Evolutionary conservation across 2,113 vertebrate genomes (phyloP), one percentile per base, ranked within the genome.

Genomic region (Diadophis punctatus): DNA sequence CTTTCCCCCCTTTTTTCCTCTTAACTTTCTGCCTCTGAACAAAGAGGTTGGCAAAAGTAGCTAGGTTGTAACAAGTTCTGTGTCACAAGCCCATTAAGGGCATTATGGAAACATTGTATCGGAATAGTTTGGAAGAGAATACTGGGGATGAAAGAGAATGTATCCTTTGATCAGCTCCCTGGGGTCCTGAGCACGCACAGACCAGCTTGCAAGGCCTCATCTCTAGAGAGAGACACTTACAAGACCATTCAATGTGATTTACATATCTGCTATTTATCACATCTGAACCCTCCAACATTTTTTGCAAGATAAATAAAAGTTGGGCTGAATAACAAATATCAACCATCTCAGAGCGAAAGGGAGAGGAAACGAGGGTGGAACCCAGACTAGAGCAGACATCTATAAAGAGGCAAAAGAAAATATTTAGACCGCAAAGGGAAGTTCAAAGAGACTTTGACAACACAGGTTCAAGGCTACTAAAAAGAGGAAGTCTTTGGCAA

Each of bases 201-300:
- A 98, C 98, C 97, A 98, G 96, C 97, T 98, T 98, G 98, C 98
- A 97, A 98, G 98, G 96, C 97, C 96, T 98, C 96, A 98, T 98
- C 97, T 97, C 98, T 96, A 98, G 98, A 97, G 97, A 98, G 98
- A 98, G 98, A 98, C 98, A 98, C 98, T 98, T 98, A 98, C 98
- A 98, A 98, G 98, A 95, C 98, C 98, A 98, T 98, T 98, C 97
- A 99, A 98, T 98, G 96, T 97, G 98, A 99, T 99, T 99, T 97
- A 98, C 99, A 99, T 99, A 98, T 98, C 98, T 98, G 98, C 98
- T 98, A 99, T 99, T 99, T 98, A 99, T 99, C 98, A 98, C 98
- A 98, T 98, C 98, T 97, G 97, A 98, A 97, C 97, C 97, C 97
- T 52, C 87, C 25, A 98, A 98, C 98, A 98, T 98, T 98, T 49